Evolutionary conservation across 2,113 vertebrate genomes (phyloP).

Genomic region (Sarotherodon lohbergeri): DNA sequence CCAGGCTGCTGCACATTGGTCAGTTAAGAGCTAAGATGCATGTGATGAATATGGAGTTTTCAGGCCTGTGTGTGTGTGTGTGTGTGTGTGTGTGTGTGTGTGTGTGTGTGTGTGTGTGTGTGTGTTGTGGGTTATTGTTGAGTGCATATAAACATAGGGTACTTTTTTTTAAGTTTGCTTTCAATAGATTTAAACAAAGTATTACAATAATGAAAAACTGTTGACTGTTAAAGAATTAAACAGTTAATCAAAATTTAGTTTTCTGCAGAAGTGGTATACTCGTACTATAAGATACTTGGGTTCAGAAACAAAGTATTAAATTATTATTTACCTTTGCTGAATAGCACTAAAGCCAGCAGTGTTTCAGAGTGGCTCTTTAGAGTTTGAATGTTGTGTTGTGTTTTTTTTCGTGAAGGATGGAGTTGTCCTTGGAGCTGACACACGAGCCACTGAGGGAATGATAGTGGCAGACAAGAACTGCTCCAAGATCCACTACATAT

Average conservation of each 20-base stretch:
- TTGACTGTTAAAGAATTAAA: neutral
- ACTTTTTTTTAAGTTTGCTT: neutral
- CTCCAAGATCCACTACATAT: conserved; percentile 97
- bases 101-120: neutral
- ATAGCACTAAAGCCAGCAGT: neutral
- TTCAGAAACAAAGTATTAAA: neutral
- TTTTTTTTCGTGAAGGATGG: conserved; percentile 77
- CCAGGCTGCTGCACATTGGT: neutral
- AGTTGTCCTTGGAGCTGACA: conserved; percentile 89
- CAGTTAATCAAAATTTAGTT: neutral
- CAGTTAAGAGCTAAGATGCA: neutral
- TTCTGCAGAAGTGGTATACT: neutral
- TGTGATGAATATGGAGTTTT: neutral
- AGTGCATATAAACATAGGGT: neutral
- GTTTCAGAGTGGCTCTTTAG: neutral
- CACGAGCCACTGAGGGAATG: conserved; percentile 94
- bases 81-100: neutral
- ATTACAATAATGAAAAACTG: neutral
- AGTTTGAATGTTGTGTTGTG: neutral
- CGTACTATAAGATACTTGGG: neutral
- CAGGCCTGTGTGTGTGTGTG: neutral
- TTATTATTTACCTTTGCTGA: neutral
- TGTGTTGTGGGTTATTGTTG: neutral
- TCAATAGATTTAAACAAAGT: neutral
- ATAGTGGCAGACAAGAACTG: conserved; percentile 89